These are phyloP conservation scores for Galeopterus variegatus DNA, from an alignment of 2,113 vertebrate species.

Conservation along the genomic window DNA sequence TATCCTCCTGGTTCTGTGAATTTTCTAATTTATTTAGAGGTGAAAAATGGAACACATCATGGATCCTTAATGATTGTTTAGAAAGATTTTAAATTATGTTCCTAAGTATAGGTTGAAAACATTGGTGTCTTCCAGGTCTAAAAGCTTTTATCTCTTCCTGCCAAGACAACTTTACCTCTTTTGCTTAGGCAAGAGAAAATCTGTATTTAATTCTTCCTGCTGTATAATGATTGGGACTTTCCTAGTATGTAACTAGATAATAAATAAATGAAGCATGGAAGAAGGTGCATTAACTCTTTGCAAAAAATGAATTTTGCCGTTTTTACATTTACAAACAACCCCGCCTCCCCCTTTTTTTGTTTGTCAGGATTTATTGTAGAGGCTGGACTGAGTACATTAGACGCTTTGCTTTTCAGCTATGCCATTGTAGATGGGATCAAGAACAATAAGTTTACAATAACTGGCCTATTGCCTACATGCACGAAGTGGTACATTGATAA, in stretches of 20 bases:
- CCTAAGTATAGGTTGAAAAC: slow-evolving; percentile 55
- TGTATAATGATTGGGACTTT: slow-evolving; percentile 58
- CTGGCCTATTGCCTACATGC: not conserved
- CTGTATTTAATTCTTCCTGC: slow-evolving; percentile 64
- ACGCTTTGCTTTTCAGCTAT: not conserved
- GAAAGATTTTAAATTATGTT: slow-evolving; percentile 61
- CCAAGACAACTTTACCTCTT: slow-evolving; percentile 69
- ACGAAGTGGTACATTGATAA: not conserved
- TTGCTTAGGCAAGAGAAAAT: slow-evolving; percentile 74
- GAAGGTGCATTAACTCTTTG: slow-evolving; percentile 48
- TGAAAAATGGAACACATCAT: slow-evolving; percentile 1
- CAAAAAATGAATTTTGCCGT: slow-evolving; percentile 8
- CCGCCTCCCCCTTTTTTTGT: not conserved
- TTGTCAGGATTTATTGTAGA: slow-evolving; percentile 22
- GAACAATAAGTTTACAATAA: not conserved
- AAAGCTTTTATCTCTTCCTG: slow-evolving; percentile 66
- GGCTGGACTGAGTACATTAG: not conserved
- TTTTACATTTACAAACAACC: slow-evolving; percentile 4
- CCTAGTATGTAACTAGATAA: not conserved
- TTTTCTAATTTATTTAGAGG: slow-evolving; percentile 59
- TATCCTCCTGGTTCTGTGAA: not conserved
- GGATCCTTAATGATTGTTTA: slow-evolving; percentile 56
- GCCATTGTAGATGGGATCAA: not conserved
- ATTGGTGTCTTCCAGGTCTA: slow-evolving; percentile 63
- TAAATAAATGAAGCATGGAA: slow-evolving; percentile 42